Conservation (phyloP, 2,797 vertebrate genomes). For the Falco columbarius region DNA sequence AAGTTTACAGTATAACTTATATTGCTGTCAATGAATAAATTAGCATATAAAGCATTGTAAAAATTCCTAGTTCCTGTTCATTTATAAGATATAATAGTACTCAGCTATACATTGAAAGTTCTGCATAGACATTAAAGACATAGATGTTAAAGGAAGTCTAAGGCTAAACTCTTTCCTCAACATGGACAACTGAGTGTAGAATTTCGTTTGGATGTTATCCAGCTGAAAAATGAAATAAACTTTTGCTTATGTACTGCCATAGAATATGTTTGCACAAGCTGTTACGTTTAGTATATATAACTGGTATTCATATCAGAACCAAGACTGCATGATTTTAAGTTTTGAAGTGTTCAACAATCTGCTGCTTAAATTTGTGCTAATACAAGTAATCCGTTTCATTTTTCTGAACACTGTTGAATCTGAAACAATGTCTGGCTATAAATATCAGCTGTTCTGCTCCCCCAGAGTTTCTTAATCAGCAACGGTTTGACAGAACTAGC, state of each 20-base stretch:
- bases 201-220: not conserved
- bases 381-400: not conserved
- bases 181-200: not conserved
- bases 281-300: not conserved
- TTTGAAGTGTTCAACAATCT: not conserved
- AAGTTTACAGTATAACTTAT: conserved; percentile 2
- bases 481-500: not conserved
- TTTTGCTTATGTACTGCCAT: not conserved
- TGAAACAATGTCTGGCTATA: not conserved
- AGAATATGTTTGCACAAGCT: not conserved
- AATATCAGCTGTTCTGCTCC: not conserved
- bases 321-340: not conserved
- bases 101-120: not conserved
- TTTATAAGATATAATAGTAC: conserved; percentile 11
- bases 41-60: conserved; percentile 53
- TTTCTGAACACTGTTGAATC: not conserved
- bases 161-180: not conserved
- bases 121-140: not conserved
- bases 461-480: not conserved
- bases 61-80: conserved; percentile 8
- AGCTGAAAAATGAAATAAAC: not conserved
- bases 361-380: not conserved
- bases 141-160: not conserved
- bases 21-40: conserved; percentile 33
- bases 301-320: not conserved